Evolutionary conservation across 2,113 vertebrate species (phyloP).

Genomic region (Tinamus guttatus): DNA sequence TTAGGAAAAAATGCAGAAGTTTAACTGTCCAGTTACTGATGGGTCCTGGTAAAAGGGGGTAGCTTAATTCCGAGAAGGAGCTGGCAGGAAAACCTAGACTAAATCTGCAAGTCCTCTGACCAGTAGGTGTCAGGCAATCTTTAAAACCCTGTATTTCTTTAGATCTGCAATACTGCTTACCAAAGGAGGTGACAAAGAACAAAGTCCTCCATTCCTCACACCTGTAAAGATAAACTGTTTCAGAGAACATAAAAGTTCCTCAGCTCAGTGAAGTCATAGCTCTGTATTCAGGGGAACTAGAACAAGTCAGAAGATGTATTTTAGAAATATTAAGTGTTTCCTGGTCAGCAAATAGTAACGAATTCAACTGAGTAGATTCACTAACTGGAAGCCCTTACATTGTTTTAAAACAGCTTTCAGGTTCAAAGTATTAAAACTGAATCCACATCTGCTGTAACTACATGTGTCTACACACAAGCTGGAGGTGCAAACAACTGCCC

Average conservation of each 20-base stretch:
- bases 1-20: accelerated
- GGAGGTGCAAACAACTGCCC: neutral
- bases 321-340: accelerated
- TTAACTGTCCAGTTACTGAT: neutral
- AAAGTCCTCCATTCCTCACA: neutral
- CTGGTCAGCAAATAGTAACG: neutral
- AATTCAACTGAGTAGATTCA: neutral
- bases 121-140: neutral
- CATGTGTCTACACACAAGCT: accelerated
- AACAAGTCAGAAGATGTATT: neutral
- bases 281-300: neutral
- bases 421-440: neutral
- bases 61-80: neutral
- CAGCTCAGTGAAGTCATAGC: neutral
- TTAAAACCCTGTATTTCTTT: neutral
- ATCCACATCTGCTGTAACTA: neutral
- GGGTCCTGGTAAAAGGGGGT: neutral
- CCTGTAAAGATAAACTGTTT: neutral
- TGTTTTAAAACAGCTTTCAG: neutral
- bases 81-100: neutral
- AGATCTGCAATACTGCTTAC: neutral
- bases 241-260: neutral
- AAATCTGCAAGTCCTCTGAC: neutral
- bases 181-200: neutral
- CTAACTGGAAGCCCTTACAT: neutral